Base-by-base conservation (phyloP, 2,888 invertebrate genomes). In the Ypsolopha sequella region DNA sequence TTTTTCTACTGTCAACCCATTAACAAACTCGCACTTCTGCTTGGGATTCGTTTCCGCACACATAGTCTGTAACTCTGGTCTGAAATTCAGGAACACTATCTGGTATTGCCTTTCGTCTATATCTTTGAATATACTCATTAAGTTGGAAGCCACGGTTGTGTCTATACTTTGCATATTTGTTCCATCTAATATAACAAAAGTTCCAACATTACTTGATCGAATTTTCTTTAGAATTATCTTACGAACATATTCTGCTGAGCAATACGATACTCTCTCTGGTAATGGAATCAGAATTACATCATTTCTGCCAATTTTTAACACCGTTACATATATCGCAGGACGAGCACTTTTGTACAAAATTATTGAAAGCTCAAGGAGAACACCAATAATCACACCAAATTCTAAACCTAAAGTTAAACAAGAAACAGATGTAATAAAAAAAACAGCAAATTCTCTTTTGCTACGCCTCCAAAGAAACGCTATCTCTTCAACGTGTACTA, bases 41-140 rank as follows among this genome's bases (percentile, higher is more conserved):
- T 9, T 47, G 39, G n/a, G 7, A 51, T 51, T 39, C 7, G 24
- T 9, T 11, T 24, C 36, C 34, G 33, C 34, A n/a, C 36, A 39
- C 38, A 46, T 44, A n/a, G 14, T 14, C n/a, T n/a, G 24, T 10
- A 51, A 8, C 6, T 38, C 33, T 10, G 14, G 11, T 7, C 6
- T 35, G 24, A 50, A 43, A 34, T 41, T 47, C n/a, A 52, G 11
- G 34, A 49, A 51, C 9, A 51, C 41, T 9, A 51, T 47, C n/a
- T 39, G 13, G 14, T 36, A 35, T 10, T 8, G 7, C 14, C 10
- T 41, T 9, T 41, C n/a, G 8, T 50, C 11, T 41, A 36, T 13
- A 35, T 34, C 43, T 8, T 34, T 41, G 7, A 41, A 14, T n/a
- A 24, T 33, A 38, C 1, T 9, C 8, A 50, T 41, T 4, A 50